phyloP scores from a whole-genome alignment of 2,797 vertebrate species.

The Phataginus tricuspis region DNA sequence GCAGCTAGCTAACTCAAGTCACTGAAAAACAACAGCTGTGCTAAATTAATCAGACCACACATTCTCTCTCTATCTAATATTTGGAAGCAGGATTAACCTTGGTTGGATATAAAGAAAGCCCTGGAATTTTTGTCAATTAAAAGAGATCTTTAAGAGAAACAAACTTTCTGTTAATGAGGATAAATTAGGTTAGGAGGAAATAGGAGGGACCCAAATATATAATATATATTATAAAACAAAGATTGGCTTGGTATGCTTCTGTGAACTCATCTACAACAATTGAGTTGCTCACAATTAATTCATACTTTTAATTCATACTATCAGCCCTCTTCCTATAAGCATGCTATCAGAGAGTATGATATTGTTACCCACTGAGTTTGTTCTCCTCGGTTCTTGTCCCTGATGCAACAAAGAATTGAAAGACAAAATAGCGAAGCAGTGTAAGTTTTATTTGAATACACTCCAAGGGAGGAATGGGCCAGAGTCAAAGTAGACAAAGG shows the following conservation, averaged over 20 bases:
- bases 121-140: background rate
- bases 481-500: too few relatives aligned
- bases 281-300: background rate
- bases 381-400: too few relatives aligned
- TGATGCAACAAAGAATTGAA: too few relatives aligned
- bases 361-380: too few relatives aligned
- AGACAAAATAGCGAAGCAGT: too few relatives aligned
- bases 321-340: background rate
- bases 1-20: background rate
- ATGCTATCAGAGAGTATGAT: background rate
- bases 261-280: background rate
- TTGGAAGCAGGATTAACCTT: background rate
- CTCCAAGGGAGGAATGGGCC: too few relatives aligned
- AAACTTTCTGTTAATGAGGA: background rate
- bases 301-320: background rate
- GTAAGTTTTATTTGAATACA: too few relatives aligned
- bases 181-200: background rate
- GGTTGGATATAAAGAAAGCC: background rate
- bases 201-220: background rate
- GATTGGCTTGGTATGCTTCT: background rate
- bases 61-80: background rate
- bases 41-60: background rate
- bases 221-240: background rate
- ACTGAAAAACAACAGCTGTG: background rate
- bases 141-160: background rate